Conservation (phyloP, 2,113 vertebrate species). For the Pipa parva region DNA sequence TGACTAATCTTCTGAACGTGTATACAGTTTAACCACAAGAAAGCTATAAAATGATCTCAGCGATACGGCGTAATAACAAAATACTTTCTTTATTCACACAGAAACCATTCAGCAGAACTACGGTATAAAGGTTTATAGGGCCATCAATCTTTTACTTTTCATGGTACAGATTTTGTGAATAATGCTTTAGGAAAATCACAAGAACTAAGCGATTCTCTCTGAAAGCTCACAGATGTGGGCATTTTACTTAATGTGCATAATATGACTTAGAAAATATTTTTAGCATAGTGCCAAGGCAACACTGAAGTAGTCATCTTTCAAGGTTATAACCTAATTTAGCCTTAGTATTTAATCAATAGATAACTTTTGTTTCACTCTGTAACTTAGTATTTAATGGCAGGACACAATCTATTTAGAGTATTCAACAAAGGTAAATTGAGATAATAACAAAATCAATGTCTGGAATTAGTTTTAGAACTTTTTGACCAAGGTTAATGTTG, state of each 20-base stretch:
- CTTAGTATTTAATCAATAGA: constrained; percentile 30
- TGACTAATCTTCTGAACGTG: no score
- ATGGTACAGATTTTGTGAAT: no score
- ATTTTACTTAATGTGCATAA: neutral
- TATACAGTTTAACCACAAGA: no score
- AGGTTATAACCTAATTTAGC: constrained; percentile 26
- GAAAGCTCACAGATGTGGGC: no score
- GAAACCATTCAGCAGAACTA: no score
- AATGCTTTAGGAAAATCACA: no score
- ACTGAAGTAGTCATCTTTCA: neutral
- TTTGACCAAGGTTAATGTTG: neutral
- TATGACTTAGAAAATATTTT: neutral
- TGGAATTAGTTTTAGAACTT: neutral
- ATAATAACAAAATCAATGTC: constrained; percentile 6
- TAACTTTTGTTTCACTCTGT: constrained; percentile 22
- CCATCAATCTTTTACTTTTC: no score
- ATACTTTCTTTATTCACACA: neutral
- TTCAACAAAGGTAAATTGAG: neutral
- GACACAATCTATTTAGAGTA: neutral
- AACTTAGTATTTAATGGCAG: constrained; percentile 18
- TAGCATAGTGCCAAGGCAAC: neutral
- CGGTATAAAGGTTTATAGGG: no score
- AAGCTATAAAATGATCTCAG: no score
- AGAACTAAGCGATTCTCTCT: no score
- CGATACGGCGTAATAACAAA: no score